A percentile compares a stretch with the other conserved stretches of the same genome.
These are phyloP conservation scores for Poecile atricapillus DNA, from an alignment of 2,113 vertebrate genomes.

Conservation along the genomic window DNA sequence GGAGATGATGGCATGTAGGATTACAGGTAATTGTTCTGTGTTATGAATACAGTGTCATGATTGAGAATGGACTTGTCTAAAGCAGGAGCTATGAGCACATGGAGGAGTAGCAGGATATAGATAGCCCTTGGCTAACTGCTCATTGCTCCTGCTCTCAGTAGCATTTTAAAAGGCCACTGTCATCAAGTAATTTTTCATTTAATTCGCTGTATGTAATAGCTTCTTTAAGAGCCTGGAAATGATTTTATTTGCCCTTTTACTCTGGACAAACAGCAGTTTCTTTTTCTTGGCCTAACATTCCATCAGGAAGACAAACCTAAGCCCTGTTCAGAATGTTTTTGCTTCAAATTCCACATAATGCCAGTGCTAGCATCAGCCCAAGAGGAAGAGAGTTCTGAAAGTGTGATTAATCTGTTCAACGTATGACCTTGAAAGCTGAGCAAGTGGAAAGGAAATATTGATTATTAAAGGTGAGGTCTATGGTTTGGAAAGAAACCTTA, in stretches of 20 bases:
- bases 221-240: conserved; percentile 49
- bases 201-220: conserved; percentile 12
- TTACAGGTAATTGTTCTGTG: background rate
- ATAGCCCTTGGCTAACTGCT: conserved; percentile 22
- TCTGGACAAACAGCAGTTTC: conserved; percentile 46
- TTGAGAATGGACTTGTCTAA: conserved; percentile 2
- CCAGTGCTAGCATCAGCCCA: background rate
- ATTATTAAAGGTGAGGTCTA: conserved; percentile 48
- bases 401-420: conserved; percentile 36
- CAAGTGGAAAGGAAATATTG: conserved; percentile 43
- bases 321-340: conserved; percentile 15
- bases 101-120: background rate
- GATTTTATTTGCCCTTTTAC: conserved; percentile 49
- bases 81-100: background rate
- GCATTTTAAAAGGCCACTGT: conserved; percentile 34
- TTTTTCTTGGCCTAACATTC: conserved; percentile 56
- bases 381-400: conserved; percentile 17
- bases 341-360: conserved; percentile 15
- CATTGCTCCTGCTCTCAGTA: background rate
- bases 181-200: conserved; percentile 58
- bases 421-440: conserved; percentile 45
- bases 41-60: background rate
- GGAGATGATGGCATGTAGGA: background rate
- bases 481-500: conserved; percentile 21
- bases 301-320: background rate